Evolutionary conservation across 2,113 vertebrate species (phyloP), one percentile per base, ranked within the genome.

Genomic region (Galeopterus variegatus): DNA sequence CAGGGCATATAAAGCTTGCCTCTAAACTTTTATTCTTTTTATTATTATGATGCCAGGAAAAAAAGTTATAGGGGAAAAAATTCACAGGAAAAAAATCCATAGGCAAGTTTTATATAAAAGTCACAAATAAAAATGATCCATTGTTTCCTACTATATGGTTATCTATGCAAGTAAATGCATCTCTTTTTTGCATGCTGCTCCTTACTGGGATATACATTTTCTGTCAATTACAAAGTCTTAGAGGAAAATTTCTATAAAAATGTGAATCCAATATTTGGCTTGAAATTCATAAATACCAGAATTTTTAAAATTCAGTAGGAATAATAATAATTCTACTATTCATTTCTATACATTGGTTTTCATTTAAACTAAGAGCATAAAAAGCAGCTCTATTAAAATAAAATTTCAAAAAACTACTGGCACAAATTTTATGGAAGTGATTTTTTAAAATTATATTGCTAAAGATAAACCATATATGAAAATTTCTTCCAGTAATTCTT

Each of bases 161-260:
- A 79, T n/a, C 60, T 92, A 31, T 73, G 76, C 41, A 90, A 79
- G n/a, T 82, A 93, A 79, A 89, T 83, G 26, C 9, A 90, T 87
- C 93, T 86, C 60, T 95, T 91, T 90, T n/a, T 65, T 86, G 41
- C 28, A 65, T 83, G 65, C 62, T 95, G 33, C 19, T 96, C 33
- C 80, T 93, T 82, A 85, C 15, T 88, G 14, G 10, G 70, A 26
- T n/a, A 88, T 62, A 62, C 3, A 73, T 80, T 90, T 97, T 88
- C 36, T 60, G 92, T 10, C 70, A 85, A 81, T 93, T 77, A 76
- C 17, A 76, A 93, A 83, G 10, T 77, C 54, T 95, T 90, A 48
- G 36, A 86, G 19, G 36, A 95, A 92, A 94, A 36, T 92, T 60
- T 82, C 69, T 73, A 36, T 87, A 56, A 94, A 93, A 97, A 80